Percentiles rank a stretch among this genome's conserved stretches.
phyloP scores from a whole-genome alignment of 2,797 vertebrate species.

The Girardinus metallicus region DNA sequence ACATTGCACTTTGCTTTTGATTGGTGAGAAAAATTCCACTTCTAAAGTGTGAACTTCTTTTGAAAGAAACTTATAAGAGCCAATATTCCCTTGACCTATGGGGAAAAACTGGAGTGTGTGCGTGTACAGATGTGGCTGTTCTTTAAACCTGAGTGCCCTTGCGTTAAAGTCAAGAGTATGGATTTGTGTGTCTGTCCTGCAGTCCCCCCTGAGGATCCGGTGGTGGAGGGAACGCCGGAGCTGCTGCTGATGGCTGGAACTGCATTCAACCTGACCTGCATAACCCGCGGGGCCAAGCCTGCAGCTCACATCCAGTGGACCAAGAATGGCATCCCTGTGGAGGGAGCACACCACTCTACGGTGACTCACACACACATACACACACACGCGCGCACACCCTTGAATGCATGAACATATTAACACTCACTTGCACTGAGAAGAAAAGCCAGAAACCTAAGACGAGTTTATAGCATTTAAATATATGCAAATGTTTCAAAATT shows the following conservation, averaged over 20 bases:
- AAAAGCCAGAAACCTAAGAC: conserved; percentile 20
- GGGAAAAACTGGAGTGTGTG: conserved; percentile 1
- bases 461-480: conserved; percentile 27
- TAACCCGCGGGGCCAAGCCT: conserved; percentile 90
- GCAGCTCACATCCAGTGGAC: conserved; percentile 91
- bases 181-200: conserved; percentile 34
- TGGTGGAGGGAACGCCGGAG: conserved; percentile 88
- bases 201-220: conserved; percentile 93
- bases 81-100: conserved; percentile 7
- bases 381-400: background rate
- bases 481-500: conserved; percentile 13
- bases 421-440: background rate
- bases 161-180: conserved; percentile 16
- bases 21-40: background rate
- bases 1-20: conserved; percentile 1
- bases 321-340: conserved; percentile 85
- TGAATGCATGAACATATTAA: conserved; percentile 12
- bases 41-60: background rate
- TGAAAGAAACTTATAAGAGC: background rate
- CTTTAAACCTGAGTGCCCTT: conserved; percentile 15
- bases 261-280: conserved; percentile 90
- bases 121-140: background rate
- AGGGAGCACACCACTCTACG: conserved; percentile 87
- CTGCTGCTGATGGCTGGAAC: conserved; percentile 90
- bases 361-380: conserved; percentile 71